phyloP scores from a whole-genome alignment of 2,113 vertebrate species.

The Peromyscus polionotus region DNA sequence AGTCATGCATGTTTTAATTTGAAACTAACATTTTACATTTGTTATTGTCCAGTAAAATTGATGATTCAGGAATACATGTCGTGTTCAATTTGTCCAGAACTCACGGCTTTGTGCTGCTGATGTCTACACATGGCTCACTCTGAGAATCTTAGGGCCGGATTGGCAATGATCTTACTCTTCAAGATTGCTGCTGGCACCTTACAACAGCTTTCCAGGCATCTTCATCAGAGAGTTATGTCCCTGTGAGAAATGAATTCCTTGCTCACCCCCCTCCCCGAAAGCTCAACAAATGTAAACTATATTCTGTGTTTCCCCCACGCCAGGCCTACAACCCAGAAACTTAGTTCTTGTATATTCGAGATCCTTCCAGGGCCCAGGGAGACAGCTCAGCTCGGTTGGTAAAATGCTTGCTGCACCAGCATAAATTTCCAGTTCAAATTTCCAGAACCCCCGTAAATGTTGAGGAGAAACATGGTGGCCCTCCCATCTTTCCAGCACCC shows the following conservation, averaged over 20 bases:
- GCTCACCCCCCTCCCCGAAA: background rate
- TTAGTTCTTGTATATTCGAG: background rate
- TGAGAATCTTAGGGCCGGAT: background rate
- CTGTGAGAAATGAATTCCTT: constrained; percentile 3
- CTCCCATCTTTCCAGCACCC: background rate
- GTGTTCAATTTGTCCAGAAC: background rate
- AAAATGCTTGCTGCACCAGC: background rate
- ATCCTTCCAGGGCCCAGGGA: background rate
- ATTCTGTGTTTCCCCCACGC: background rate
- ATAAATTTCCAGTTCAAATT: background rate
- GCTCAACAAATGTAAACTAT: background rate
- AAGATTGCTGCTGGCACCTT: background rate
- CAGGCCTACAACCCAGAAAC: background rate
- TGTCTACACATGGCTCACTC: background rate
- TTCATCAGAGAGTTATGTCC: background rate
- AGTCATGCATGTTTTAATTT: constrained; percentile 26
- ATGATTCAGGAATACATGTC: background rate
- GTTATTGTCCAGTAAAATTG: constrained; percentile 2
- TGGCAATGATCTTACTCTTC: background rate
- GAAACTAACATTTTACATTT: constrained; percentile 26
- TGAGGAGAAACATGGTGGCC: fast-evolving
- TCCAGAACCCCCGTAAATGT: background rate
- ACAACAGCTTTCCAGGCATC: background rate
- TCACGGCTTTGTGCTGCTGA: background rate
- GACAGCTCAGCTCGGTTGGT: background rate